Base-by-base conservation (phyloP, 2,888 invertebrate species). In the Bimastos eiseni region DNA sequence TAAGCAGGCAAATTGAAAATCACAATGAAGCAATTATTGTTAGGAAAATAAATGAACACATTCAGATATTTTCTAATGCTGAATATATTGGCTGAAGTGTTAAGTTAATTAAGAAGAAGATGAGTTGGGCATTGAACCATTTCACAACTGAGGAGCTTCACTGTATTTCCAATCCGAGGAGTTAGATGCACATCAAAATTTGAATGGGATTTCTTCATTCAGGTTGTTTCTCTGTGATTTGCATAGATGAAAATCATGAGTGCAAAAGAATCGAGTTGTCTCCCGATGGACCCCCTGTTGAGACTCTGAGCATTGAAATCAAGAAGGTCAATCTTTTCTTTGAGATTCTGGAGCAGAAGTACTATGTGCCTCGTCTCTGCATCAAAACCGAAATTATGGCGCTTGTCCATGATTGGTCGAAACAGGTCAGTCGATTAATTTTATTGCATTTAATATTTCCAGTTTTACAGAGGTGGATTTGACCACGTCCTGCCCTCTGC, bases 391-490 rank as follows among this genome's bases (percentile, higher is more conserved):
- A 96, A 0, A 94, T 96, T 1, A 96, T 97, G 92, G 94, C 96
- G 21, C 96, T 96, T 0, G 94, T 97, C 0, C 96, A 96, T 93
- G 97, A 97, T 94, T 97, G 97, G 97, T 96, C 97, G 0, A 96
- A 96, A 38, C 96, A 96, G 93, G 95, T 95, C 38, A 0, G 86
- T 90, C 36, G 44, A 49, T 21, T 17, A 41, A 13, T 41, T 89
- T n/a, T 1, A 30, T n/a, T 55, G 13, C 84, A 15, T 33, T 83
- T 36, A 41, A 1, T 36, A 8, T 89, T 49, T 24, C 24, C 49
- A 49, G 49, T 49, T 49, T 49, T 19, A 24, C 24, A 24, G 49
- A 24, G 49, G 49, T 17, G 49, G 44, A 11, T 44, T 44, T 44
- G 17, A 44, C 44, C 6, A 6, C 17, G 13, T 19, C 2, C 13